Base-by-base conservation (phyloP, 2,113 vertebrate species). In the Saccopteryx leptura region DNA sequence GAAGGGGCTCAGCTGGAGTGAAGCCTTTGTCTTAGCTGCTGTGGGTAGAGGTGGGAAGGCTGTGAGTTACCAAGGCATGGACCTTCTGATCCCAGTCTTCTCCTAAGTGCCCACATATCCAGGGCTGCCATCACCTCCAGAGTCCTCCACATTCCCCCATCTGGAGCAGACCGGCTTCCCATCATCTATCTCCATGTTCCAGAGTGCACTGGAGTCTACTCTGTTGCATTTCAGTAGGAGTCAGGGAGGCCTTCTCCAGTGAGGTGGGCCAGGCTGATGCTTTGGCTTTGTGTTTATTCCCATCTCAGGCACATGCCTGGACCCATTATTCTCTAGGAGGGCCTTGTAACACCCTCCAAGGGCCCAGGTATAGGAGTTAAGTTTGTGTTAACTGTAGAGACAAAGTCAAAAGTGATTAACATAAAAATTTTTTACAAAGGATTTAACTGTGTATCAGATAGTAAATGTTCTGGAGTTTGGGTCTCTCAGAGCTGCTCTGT, bases 171-270 rank as follows among this genome's bases (percentile, higher is more conserved):
- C 21, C 19, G 52, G 21, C 52, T 54, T 74, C 24, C 14, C 1
- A 2, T 9, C 1, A 2, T 18, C 15, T 48, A 24, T 8, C 7
- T 23, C 75, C 52, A 23, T 2, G 0, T 74, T 39, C 9, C 4
- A 28, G 39, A 39, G 1, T 21, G 66, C 14, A 24, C 61, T 33
- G 23, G 12, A 4, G 19, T 33, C 23, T 81, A 66, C 23, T 72
- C 65, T 61, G 14, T 13, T 52, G 31, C 13, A 4, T n/a, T 93
- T 33, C 23, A 13, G 21, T 1, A 50, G 80, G n/a, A 82, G 10
- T 9, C 48, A 11, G 54, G 0, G 14, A 74, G 58, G 3, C 18
- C 33, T 75, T 23, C 10, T 50, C 56, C 19, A 7, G 15, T 58
- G 54, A 65, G 14, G n/a, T 28, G 52, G n/a, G 24, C 1, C 14